A percentile compares a stretch with the other conserved stretches of the same genome.
Conservation (phyloP, 1,140 invertebrate species). For the Ceratina calcarata region DNA sequence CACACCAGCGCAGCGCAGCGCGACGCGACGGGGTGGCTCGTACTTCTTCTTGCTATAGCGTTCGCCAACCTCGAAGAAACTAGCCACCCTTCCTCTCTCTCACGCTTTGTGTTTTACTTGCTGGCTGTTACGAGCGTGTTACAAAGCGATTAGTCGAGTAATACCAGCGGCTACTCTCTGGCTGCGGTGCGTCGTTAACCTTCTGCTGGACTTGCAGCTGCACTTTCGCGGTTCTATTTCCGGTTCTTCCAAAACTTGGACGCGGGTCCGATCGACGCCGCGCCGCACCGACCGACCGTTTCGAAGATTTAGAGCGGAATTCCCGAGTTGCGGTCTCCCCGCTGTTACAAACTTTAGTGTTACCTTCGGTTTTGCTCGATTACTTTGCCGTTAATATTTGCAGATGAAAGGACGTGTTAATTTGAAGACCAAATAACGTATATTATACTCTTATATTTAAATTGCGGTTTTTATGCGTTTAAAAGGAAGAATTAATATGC, state of each 20-base stretch:
- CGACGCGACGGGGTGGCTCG: neutral
- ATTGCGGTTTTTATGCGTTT: no score
- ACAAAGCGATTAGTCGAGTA: slow-evolving; percentile 77
- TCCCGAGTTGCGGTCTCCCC: neutral
- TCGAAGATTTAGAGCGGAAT: slow-evolving; percentile 10
- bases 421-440: no score
- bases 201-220: slow-evolving; percentile 56
- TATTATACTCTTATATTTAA: no score
- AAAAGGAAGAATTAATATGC: no score
- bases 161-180: slow-evolving; percentile 67
- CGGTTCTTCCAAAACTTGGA: slow-evolving; percentile 55
- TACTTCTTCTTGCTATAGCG: slow-evolving; percentile 25
- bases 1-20: slow-evolving; percentile 15
- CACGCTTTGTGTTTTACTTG: slow-evolving; percentile 24
- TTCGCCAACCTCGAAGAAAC: slow-evolving; percentile 33
- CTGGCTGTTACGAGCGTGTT: slow-evolving; percentile 58
- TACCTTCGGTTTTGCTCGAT: neutral
- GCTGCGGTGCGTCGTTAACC: slow-evolving; percentile 68
- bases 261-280: slow-evolving; percentile 23
- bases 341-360: neutral
- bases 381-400: neutral
- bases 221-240: slow-evolving; percentile 56
- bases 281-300: neutral
- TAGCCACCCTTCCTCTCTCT: neutral
- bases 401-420: neutral